These are phyloP conservation scores for Aporophyla nigra DNA, from an alignment of 2,888 invertebrate genomes.

Conservation along the genomic window DNA sequence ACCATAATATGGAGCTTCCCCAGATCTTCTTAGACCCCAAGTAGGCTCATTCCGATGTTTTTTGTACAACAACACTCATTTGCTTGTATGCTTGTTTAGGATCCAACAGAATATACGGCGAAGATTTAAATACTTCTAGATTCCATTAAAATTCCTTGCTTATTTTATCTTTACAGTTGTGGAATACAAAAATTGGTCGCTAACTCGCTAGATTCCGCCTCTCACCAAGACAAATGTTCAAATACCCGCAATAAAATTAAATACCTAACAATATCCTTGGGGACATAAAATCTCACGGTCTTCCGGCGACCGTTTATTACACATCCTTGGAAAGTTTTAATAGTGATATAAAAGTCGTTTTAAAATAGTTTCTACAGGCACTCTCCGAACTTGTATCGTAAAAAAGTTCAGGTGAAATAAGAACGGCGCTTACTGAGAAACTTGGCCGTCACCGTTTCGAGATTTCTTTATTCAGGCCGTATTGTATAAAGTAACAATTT, in stretches of 20 bases:
- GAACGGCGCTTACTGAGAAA: slow-evolving; percentile 64
- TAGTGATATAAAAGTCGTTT: slow-evolving; percentile 82
- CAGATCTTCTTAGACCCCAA: not conserved
- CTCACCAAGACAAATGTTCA: slow-evolving; percentile 16
- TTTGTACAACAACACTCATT: not conserved
- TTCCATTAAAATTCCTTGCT: slow-evolving; percentile 13
- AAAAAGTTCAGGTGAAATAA: slow-evolving; percentile 75
- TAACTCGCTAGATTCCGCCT: slow-evolving; percentile 15
- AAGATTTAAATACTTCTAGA: slow-evolving; percentile 1
- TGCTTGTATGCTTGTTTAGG: not conserved
- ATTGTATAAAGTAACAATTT: slow-evolving; percentile 42
- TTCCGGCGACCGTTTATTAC: slow-evolving; percentile 58
- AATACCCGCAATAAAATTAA: slow-evolving; percentile 57
- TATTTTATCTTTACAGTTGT: slow-evolving; percentile 14
- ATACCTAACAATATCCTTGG: slow-evolving; percentile 50
- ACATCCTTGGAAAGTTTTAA: slow-evolving; percentile 76
- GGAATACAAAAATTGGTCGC: slow-evolving; percentile 12
- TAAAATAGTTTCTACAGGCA: slow-evolving; percentile 78
- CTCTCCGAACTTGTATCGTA: slow-evolving; percentile 75
- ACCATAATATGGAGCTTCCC: not conserved
- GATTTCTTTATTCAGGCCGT: slow-evolving; percentile 61
- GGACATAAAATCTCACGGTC: slow-evolving; percentile 42
- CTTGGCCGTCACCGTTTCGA: slow-evolving; percentile 56
- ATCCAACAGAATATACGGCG: not conserved
- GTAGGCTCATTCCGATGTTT: not conserved